A percentile compares a stretch with the other conserved stretches of the same genome.
Evolutionary conservation across 1,140 invertebrate genomes (phyloP).

Genomic region (Cotesia glomerata): DNA sequence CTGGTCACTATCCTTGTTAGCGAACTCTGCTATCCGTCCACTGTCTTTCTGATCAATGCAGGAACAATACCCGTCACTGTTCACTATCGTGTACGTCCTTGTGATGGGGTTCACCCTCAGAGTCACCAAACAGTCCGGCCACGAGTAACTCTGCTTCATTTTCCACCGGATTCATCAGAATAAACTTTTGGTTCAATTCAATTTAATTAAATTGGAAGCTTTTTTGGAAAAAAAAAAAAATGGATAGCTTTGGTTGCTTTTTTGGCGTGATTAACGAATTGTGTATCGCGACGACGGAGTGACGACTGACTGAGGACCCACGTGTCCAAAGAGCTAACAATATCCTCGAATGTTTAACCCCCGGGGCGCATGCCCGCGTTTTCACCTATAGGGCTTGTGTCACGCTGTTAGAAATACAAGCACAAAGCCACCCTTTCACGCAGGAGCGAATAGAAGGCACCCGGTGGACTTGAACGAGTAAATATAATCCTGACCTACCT

Average conservation of each 20-base stretch:
- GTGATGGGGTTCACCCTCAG: slow-evolving; percentile 47
- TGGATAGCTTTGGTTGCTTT: neutral
- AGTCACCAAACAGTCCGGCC: slow-evolving; percentile 43
- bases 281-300: slow-evolving; percentile 41
- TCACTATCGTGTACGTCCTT: slow-evolving; percentile 47
- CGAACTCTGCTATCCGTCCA: neutral
- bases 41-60: neutral
- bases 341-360: neutral
- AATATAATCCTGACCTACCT: slow-evolving; percentile 35
- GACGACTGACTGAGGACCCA: slow-evolving; percentile 46
- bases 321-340: slow-evolving; percentile 2
- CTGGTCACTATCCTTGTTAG: neutral
- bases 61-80: neutral
- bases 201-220: neutral
- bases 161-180: slow-evolving; percentile 29
- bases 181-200: slow-evolving; percentile 35
- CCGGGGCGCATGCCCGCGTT: neutral
- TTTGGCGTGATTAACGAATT: slow-evolving; percentile 16
- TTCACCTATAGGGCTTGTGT: slow-evolving; percentile 4
- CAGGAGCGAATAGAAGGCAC: neutral
- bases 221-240: neutral
- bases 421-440: neutral
- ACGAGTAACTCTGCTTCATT: slow-evolving; percentile 50
- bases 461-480: neutral
- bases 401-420: neutral